A percentile compares a stretch with the other conserved stretches of the same genome.
Conservation (phyloP, 2,113 vertebrate genomes). For the Motacilla tschutschensis region DNA sequence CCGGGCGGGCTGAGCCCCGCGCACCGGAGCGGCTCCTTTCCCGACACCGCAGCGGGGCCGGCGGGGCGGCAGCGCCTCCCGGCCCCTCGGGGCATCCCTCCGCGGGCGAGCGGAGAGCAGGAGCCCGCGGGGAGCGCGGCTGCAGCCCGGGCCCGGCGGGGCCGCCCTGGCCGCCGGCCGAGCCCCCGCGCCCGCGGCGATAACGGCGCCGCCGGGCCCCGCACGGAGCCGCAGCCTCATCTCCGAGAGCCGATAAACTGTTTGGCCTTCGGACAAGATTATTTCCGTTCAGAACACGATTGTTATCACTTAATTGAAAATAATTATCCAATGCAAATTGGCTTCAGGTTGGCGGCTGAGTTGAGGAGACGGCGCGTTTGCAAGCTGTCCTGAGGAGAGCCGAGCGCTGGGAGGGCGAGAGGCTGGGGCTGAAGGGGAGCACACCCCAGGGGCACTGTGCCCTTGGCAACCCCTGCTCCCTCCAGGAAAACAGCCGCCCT, state of each 20-base stretch:
- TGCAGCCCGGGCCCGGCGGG: too few species aligned
- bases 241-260: conserved; percentile 55
- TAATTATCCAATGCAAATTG: conserved; percentile 76
- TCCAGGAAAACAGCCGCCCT: fast-evolving
- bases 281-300: conserved; percentile 69
- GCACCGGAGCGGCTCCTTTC: fast-evolving
- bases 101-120: background rate
- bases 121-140: too few species aligned
- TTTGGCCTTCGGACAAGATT: conserved; percentile 74
- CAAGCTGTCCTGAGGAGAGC: conserved; percentile 34
- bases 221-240: conserved; percentile 13
- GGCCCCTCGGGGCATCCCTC: too few species aligned
- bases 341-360: conserved; percentile 55
- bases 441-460: too few species aligned
- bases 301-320: conserved; percentile 77
- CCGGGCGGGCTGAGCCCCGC: too few species aligned
- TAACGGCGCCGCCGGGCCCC: background rate
- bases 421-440: background rate
- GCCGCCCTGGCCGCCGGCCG: too few species aligned
- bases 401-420: background rate
- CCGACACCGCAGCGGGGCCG: too few species aligned
- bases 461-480: background rate
- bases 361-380: conserved; percentile 35
- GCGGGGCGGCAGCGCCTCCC: too few species aligned
- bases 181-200: background rate